Conservation (phyloP, 2,797 vertebrate species). For the Schizothorax lantsangensis region DNA sequence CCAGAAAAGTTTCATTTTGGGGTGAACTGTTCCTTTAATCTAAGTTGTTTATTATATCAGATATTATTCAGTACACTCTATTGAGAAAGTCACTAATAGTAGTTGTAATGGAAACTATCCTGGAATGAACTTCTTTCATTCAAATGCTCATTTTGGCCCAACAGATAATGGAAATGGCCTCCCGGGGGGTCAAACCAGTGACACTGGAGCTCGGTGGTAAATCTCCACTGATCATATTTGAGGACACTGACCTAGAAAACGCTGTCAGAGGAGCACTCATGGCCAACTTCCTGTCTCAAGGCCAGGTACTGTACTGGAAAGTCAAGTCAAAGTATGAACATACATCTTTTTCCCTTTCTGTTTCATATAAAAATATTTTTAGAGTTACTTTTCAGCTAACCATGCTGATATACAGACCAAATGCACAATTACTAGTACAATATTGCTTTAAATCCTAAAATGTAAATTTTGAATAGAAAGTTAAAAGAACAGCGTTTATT, state of each 20-base stretch:
- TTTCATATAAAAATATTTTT: not conserved
- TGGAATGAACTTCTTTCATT: not conserved
- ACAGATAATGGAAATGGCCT: conserved; percentile 94
- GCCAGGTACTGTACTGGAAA: conserved; percentile 81
- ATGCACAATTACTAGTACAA: not conserved
- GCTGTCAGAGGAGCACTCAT: conserved; percentile 92
- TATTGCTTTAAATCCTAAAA: not conserved
- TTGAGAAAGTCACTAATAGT: not conserved
- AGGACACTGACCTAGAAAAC: conserved; percentile 88
- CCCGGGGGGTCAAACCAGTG: conserved; percentile 90
- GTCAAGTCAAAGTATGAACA: not conserved
- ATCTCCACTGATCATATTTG: conserved; percentile 94
- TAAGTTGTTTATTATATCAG: not conserved
- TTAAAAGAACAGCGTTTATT: too few species aligned
- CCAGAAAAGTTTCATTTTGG: not conserved
- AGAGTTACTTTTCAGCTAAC: too few species aligned
- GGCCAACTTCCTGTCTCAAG: conserved; percentile 97
- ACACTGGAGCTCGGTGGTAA: conserved; percentile 98
- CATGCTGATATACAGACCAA: too few species aligned
- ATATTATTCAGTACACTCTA: not conserved
- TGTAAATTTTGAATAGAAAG: too few species aligned
- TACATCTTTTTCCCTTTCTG: not conserved
- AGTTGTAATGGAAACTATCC: not conserved
- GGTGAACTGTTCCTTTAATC: not conserved
- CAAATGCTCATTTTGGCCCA: not conserved